Evolutionary conservation across 1,140 invertebrate species (phyloP).

Genomic region (Musca vetustissima): DNA sequence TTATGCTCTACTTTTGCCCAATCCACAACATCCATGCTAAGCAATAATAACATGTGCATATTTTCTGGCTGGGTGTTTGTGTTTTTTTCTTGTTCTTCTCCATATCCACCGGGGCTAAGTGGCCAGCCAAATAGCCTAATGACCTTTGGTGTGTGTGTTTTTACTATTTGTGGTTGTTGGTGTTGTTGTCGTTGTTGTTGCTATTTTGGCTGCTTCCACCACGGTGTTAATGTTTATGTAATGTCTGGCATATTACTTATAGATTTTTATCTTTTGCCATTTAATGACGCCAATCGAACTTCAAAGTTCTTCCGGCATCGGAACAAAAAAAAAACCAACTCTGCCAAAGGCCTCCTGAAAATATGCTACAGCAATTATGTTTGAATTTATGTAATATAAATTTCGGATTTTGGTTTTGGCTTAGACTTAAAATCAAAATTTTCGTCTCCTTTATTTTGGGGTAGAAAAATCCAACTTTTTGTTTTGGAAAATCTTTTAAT

Average conservation of each 20-base stretch:
- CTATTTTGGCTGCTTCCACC: background rate
- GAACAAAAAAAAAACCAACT: background rate
- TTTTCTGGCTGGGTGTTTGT: background rate
- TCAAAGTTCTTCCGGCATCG: slow-evolving; percentile 25
- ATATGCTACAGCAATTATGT: slow-evolving; percentile 18
- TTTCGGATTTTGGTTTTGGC: background rate
- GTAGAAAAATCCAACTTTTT: background rate
- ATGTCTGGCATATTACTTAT: slow-evolving; percentile 17
- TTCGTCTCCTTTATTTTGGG: slow-evolving; percentile 14
- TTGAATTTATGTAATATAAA: background rate
- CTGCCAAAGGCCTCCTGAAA: background rate
- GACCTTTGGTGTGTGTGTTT: background rate
- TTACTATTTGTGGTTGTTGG: background rate
- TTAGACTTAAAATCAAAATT: slow-evolving; percentile 16
- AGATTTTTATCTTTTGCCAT: slow-evolving; percentile 21
- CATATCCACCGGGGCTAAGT: background rate
- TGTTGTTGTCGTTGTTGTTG: background rate
- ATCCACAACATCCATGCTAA: too few relatives aligned
- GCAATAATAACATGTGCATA: background rate
- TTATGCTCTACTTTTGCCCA: background rate
- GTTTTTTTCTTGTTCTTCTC: background rate
- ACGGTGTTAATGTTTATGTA: slow-evolving; percentile 19
- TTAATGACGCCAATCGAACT: slow-evolving; percentile 29
- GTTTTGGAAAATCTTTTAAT: slow-evolving; percentile 15
- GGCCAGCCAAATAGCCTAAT: too few relatives aligned